These are phyloP conservation scores for Euzetes globulus DNA, from an alignment of 2,888 invertebrate species.

Conservation along the genomic window DNA sequence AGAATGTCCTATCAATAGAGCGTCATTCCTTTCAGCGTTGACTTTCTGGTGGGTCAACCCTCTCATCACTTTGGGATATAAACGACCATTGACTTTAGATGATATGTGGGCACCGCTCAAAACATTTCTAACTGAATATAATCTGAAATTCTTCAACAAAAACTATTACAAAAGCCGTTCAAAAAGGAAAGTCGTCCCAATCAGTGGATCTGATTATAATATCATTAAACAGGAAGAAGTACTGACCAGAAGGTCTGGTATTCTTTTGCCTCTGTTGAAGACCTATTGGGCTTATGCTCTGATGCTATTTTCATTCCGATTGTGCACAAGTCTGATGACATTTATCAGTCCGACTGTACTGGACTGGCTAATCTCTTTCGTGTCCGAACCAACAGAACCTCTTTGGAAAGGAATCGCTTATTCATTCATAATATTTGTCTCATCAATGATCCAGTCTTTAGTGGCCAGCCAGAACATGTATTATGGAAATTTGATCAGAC, in stretches of 20 bases:
- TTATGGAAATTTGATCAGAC: conserved; percentile 77
- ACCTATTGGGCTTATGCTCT: conserved; percentile 52
- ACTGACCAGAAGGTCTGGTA: background rate
- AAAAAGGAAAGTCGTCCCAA: background rate
- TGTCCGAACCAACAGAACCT: conserved; percentile 47
- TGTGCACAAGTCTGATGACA: conserved; percentile 71
- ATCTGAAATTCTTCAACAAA: conserved; percentile 2
- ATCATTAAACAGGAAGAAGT: background rate
- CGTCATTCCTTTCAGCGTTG: conserved; percentile 47
- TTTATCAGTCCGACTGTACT: conserved; percentile 72
- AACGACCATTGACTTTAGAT: conserved; percentile 23
- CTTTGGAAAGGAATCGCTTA: conserved; percentile 82
- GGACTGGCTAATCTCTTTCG: conserved; percentile 31
- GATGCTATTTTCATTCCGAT: conserved; percentile 72
- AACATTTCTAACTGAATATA: background rate
- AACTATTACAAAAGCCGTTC: background rate
- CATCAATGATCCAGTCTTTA: conserved; percentile 70
- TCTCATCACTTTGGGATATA: conserved; percentile 40
- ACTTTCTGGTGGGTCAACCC: conserved; percentile 50
- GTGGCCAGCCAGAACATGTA: conserved; percentile 84
- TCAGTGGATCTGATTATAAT: conserved; percentile 2
- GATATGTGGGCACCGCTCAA: conserved; percentile 29
- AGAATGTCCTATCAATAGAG: conserved; percentile 45
- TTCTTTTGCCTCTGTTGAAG: conserved; percentile 22
- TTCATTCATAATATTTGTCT: conserved; percentile 63